phyloP scores from a whole-genome alignment of 1,140 invertebrate species.

The Vanessa atalanta region DNA sequence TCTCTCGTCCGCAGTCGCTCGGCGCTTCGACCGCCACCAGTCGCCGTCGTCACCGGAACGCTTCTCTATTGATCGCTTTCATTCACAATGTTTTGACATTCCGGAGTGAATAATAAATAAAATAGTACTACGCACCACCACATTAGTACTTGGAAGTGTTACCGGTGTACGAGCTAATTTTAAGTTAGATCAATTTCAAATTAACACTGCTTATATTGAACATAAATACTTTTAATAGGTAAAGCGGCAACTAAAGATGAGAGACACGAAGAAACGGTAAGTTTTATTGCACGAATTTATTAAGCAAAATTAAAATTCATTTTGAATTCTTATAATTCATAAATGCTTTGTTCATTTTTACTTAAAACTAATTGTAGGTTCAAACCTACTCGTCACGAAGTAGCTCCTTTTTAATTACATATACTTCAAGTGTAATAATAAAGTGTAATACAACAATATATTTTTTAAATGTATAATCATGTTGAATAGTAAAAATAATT shows the following conservation, averaged over 20 bases:
- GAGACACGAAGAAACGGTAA: constrained; percentile 58
- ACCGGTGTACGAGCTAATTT: not conserved
- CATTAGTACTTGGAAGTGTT: not conserved
- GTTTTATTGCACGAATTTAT: constrained; percentile 21
- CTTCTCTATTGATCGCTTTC: constrained; percentile 52
- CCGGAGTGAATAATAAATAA: constrained; percentile 16
- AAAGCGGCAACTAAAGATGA: constrained; percentile 46
- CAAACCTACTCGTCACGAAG: no score
- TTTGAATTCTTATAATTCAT: not conserved
- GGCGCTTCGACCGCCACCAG: constrained; percentile 41
- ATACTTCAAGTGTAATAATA: no score
- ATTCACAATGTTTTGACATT: constrained; percentile 56
- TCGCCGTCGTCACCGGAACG: constrained; percentile 40
- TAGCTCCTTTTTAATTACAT: no score
- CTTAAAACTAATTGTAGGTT: no score
- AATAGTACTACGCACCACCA: constrained; percentile 12
- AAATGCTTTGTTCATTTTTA: no score
- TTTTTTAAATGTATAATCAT: no score
- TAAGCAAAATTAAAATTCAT: not conserved
- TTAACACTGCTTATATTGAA: not conserved
- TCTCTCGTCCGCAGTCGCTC: constrained; percentile 32
- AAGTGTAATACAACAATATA: no score
- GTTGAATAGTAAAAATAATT: no score
- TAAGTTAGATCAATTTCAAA: not conserved
- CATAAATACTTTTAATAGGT: not conserved